These are phyloP conservation scores for Drosophila ambigua DNA, from an alignment of 1,140 invertebrate genomes.

Conservation along the genomic window DNA sequence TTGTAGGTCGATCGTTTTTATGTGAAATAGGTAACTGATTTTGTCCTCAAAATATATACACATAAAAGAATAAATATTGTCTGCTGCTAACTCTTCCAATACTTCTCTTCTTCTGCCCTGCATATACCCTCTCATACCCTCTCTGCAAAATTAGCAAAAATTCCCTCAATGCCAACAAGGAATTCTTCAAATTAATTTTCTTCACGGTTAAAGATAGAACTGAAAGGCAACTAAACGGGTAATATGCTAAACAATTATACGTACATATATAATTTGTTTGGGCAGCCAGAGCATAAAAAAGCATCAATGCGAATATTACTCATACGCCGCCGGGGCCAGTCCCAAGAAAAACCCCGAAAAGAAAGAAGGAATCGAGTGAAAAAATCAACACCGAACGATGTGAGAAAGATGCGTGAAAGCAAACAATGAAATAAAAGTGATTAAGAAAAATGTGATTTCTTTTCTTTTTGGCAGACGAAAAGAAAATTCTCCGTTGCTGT, in stretches of 20 bases:
- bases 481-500: not conserved
- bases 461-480: not conserved
- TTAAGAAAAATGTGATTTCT: not conserved
- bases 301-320: constrained; percentile 66
- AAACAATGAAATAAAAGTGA: constrained; percentile 26
- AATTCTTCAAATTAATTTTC: constrained; percentile 76
- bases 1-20: too few species aligned
- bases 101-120: too few species aligned
- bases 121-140: not conserved
- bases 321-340: constrained; percentile 58
- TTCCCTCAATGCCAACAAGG: constrained; percentile 43
- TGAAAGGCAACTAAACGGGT: constrained; percentile 23
- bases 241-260: constrained; percentile 53
- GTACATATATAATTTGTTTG: constrained; percentile 39
- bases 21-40: too few species aligned
- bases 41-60: too few species aligned
- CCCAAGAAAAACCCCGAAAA: constrained; percentile 1
- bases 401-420: constrained; percentile 35
- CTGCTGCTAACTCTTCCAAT: too few species aligned
- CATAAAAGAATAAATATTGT: too few species aligned
- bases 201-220: constrained; percentile 42
- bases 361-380: constrained; percentile 1
- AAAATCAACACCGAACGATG: constrained; percentile 24
- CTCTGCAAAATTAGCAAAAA: constrained; percentile 22
- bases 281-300: constrained; percentile 32